Conservation (phyloP, 1,140 invertebrate genomes). For the Drosophila dunni region DNA sequence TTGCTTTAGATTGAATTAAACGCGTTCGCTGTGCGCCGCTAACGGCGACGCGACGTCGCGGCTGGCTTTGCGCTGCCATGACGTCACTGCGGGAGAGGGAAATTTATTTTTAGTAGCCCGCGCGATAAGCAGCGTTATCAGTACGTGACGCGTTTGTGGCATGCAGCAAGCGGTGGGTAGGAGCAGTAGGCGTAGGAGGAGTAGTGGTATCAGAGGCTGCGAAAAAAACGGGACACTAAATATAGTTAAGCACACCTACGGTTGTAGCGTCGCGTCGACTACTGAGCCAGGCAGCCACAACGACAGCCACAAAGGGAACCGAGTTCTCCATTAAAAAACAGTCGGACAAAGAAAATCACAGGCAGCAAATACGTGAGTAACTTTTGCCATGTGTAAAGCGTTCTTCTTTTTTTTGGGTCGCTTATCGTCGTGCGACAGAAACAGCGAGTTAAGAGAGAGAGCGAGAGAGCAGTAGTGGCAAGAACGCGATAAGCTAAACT, state of each 20-base stretch:
- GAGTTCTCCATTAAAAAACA: constrained; percentile 14
- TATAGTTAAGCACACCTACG: constrained; percentile 27
- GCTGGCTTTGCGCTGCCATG: constrained; percentile 34
- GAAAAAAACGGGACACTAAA: constrained; percentile 28
- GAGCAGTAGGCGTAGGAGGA: constrained; percentile 7
- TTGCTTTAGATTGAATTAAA: constrained; percentile 83
- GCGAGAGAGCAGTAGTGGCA: not conserved
- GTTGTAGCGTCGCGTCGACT: constrained; percentile 35
- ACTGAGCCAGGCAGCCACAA: constrained; percentile 27
- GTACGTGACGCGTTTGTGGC: constrained; percentile 43
- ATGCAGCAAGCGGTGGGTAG: constrained; percentile 11
- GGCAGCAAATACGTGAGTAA: constrained; percentile 24
- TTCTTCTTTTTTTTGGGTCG: constrained; percentile 26
- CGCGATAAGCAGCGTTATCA: constrained; percentile 41
- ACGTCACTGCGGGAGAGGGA: constrained; percentile 51
- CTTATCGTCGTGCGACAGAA: constrained; percentile 37
- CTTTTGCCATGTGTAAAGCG: constrained; percentile 11
- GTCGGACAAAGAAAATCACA: constrained; percentile 30
- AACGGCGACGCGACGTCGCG: constrained; percentile 1
- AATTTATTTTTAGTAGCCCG: constrained; percentile 48
- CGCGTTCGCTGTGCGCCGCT: constrained; percentile 22
- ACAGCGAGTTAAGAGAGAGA: constrained; percentile 6
- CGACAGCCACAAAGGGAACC: not conserved
- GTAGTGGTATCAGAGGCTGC: not conserved
- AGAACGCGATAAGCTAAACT: constrained; percentile 63